Evolutionary conservation across 2,113 vertebrate genomes (phyloP).

Genomic region (Nycticorax nycticorax): DNA sequence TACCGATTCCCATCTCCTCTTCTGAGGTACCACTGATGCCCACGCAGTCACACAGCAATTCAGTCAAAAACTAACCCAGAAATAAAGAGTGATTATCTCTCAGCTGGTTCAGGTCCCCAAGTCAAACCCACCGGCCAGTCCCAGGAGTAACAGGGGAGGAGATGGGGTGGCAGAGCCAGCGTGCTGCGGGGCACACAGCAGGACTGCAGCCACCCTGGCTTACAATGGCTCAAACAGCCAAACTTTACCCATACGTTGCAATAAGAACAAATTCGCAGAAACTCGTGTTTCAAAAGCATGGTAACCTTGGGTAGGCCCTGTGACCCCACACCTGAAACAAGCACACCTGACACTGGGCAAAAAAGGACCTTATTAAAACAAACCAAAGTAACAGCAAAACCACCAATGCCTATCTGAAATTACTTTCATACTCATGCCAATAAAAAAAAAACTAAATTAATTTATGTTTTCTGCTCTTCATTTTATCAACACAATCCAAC

Average conservation of each 20-base stretch:
- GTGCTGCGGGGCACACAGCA: fast-evolving
- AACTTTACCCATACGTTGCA: background rate
- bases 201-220: background rate
- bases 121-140: background rate
- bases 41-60: background rate
- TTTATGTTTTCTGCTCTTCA: background rate
- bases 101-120: background rate
- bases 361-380: background rate
- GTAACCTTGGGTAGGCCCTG: background rate
- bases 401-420: background rate
- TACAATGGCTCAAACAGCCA: background rate
- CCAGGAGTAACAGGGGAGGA: background rate
- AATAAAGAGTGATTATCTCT: background rate
- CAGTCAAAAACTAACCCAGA: background rate
- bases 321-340: background rate
- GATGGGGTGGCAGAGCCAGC: fast-evolving
- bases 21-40: background rate
- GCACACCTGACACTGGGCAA: background rate
- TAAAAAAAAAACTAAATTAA: background rate
- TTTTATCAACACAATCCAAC: background rate
- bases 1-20: background rate
- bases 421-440: background rate
- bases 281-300: background rate
- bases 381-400: background rate
- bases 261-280: background rate